Base-by-base conservation (phyloP, 2,113 vertebrate species). In the Lepus americanus region DNA sequence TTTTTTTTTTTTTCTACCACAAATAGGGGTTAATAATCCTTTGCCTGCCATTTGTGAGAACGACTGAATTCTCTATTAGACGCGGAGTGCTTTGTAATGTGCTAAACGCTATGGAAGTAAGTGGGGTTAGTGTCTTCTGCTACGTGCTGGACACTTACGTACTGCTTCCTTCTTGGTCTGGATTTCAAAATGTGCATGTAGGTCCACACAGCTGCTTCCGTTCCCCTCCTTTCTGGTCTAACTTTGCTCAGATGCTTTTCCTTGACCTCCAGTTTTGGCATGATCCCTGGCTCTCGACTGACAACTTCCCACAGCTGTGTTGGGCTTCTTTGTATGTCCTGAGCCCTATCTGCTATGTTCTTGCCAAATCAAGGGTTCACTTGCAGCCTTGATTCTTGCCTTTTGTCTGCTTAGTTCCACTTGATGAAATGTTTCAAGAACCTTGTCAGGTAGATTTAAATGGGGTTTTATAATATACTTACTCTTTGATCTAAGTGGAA, bases 401-500 rank as follows among this genome's bases (percentile, higher is more conserved):
- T 77, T 82, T 73, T 55, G 36, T 92, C 55, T 73, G 53, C 64
- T 55, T 33, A n/a, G n/a, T 63, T 90, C 11, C 8, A 67, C 22
- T 3, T 66, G 74, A 61, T 7, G 53, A 73, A 83, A 86, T 22
- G 17, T 82, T 92, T 77, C 29, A 72, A 86, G 36, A 88, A 59
- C 44, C 13, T 80, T 84, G 63, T 80, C 39, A 96, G 73, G 29
- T 72, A 87, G 23, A 22, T 63, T 22, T 83, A 83, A 49, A 53
- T 82, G 44, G 25, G 20, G 23, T 64, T 88, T 95, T 55, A 70
- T 39, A 17, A 72, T 79, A 13, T 6, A 29, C 10, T 91, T 80
- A 80, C 86, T 89, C 70, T 92, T 85, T 66, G 55, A 84, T 72
- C 20, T 51, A 90, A 86, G 36, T 61, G 31, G 9, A 88, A 92